phyloP scores from a whole-genome alignment of 2,113 vertebrate genomes.

The Amphiprion ocellaris region DNA sequence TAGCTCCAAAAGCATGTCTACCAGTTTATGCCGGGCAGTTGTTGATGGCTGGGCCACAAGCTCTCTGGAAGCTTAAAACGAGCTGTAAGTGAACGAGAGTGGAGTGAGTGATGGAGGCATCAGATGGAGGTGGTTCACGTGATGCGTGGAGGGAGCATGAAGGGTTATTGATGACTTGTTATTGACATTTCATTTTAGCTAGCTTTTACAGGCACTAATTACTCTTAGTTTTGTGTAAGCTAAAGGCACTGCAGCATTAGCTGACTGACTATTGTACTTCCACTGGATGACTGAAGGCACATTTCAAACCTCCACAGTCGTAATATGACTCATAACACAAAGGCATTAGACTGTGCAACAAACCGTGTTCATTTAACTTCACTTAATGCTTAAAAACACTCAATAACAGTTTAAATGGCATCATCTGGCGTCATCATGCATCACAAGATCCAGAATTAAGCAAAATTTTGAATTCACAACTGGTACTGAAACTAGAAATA shows the following conservation, averaged over 20 bases:
- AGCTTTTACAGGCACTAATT: conserved; percentile 32
- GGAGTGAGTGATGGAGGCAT: conserved; percentile 8
- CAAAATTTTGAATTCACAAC: neutral
- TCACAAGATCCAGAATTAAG: conserved; percentile 27
- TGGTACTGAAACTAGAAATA: no score
- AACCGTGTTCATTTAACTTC: conserved; percentile 13
- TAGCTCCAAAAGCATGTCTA: conserved; percentile 14
- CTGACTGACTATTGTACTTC: conserved; percentile 3
- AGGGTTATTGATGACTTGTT: conserved; percentile 49
- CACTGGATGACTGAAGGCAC: neutral
- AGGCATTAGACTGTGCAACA: conserved; percentile 6
- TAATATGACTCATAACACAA: conserved; percentile 1
- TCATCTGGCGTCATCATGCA: conserved; percentile 16
- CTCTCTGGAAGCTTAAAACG: conserved; percentile 14
- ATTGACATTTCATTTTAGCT: conserved; percentile 55
- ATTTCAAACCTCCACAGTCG: neutral
- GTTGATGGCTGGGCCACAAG: neutral
- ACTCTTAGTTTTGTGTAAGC: conserved; percentile 19
- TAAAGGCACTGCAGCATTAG: conserved; percentile 3
- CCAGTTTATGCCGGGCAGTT: conserved; percentile 1
- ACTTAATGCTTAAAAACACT: conserved; percentile 13
- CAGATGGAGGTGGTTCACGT: conserved; percentile 16
- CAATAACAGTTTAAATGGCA: conserved; percentile 5
- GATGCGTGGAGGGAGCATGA: conserved; percentile 15
- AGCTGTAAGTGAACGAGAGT: conserved; percentile 22